Evolutionary conservation across 2,113 vertebrate genomes (phyloP).

Genomic region (Fregetta grallaria): DNA sequence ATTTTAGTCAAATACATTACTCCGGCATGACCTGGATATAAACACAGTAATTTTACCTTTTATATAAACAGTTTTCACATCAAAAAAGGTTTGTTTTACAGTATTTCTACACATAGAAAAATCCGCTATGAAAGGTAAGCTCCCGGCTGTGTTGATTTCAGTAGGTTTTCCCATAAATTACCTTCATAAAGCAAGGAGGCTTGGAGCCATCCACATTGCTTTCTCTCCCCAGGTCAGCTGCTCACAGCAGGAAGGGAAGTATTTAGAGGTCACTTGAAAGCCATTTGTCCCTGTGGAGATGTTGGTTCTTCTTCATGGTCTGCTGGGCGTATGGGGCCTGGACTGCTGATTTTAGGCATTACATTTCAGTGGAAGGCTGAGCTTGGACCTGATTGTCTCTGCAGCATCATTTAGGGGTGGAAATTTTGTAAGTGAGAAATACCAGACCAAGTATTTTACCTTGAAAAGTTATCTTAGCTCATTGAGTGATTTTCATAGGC

Average conservation of each 20-base stretch:
- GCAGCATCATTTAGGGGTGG: not conserved
- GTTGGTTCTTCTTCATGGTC: not conserved
- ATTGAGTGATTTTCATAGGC: not conserved
- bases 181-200: not conserved
- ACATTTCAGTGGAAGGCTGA: not conserved
- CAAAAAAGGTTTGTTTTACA: not conserved
- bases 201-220: not conserved
- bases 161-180: not conserved
- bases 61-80: not conserved
- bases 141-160: not conserved
- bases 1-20: not conserved
- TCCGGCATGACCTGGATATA: not conserved
- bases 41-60: not conserved
- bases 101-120: not conserved
- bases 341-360: not conserved
- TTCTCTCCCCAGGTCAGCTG: not conserved
- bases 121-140: not conserved
- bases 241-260: not conserved
- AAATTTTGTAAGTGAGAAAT: not conserved
- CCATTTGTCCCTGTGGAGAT: not conserved
- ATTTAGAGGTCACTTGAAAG: not conserved
- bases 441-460: not conserved
- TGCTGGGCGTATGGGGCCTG: not conserved
- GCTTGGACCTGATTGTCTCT: not conserved
- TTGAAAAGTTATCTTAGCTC: not conserved